Conservation (phyloP, 2,113 vertebrate species). For the Rhinichthys klamathensis region DNA sequence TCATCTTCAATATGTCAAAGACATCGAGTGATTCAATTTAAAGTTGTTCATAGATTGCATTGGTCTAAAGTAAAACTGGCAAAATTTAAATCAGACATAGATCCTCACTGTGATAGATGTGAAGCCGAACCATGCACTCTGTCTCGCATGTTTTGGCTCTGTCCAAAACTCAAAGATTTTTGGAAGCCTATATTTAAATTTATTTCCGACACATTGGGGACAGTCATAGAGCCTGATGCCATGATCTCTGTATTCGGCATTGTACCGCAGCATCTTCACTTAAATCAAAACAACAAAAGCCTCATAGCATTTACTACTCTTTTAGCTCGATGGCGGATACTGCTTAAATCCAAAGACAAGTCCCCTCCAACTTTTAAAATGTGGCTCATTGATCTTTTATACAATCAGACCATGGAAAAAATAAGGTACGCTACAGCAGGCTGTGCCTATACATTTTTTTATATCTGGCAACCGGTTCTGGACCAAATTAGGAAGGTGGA, state of each 20-base stretch:
- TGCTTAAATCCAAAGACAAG: too few species aligned
- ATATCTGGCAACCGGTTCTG: background rate
- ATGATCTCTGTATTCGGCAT: too few species aligned
- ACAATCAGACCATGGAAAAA: background rate
- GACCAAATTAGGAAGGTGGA: background rate
- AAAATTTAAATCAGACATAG: background rate
- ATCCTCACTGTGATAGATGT: constrained; percentile 12
- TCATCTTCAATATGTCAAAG: background rate
- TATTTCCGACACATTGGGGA: too few species aligned
- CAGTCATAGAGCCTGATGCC: too few species aligned
- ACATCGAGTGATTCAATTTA: background rate
- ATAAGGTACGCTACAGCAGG: background rate
- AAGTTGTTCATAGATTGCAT: background rate
- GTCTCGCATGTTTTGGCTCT: background rate
- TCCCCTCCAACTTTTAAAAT: too few species aligned
- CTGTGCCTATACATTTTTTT: background rate
- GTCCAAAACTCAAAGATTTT: background rate
- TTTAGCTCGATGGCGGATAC: too few species aligned
- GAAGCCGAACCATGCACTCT: background rate
- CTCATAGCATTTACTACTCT: too few species aligned
- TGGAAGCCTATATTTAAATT: background rate
- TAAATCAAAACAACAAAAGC: too few species aligned
- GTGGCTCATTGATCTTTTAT: background rate
- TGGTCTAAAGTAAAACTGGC: background rate
- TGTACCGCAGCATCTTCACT: too few species aligned